These are phyloP conservation scores for Proterorhinus semilunaris DNA, from an alignment of 2,113 vertebrate genomes.

Conservation along the genomic window DNA sequence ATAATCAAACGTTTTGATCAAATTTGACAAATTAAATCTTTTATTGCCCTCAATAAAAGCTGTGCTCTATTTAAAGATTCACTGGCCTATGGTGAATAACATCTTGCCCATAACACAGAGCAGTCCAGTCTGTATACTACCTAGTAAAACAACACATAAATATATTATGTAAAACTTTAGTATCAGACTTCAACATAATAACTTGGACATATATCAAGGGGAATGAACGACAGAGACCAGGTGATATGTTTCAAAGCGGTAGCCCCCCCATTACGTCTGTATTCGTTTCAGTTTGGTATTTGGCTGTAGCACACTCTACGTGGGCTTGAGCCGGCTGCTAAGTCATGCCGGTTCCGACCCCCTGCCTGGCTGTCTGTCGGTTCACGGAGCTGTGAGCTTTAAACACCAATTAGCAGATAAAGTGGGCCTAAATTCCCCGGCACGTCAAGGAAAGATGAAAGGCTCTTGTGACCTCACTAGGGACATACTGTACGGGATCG, in stretches of 20 bases:
- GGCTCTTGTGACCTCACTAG: conserved; percentile 58
- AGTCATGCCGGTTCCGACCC: not conserved
- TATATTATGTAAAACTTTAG: too few species aligned
- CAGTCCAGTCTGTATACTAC: too few species aligned
- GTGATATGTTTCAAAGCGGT: conserved; percentile 10
- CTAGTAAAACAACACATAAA: too few species aligned
- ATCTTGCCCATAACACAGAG: too few species aligned
- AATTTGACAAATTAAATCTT: too few species aligned
- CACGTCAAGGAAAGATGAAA: conserved; percentile 36
- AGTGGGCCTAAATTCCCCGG: conserved; percentile 60
- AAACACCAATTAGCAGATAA: conserved; percentile 59
- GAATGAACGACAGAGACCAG: conserved; percentile 17
- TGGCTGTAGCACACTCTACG: not conserved
- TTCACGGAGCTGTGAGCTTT: conserved; percentile 22
- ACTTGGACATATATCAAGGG: too few species aligned
- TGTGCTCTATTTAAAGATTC: too few species aligned
- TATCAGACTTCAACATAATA: too few species aligned
- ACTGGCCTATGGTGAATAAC: too few species aligned
- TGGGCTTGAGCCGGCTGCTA: not conserved
- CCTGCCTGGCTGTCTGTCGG: not conserved
- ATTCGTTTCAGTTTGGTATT: not conserved
- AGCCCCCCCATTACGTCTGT: not conserved
- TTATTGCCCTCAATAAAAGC: too few species aligned
- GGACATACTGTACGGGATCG: not conserved
- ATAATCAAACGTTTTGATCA: too few species aligned